These are phyloP conservation scores for Catotricha subobsoleta DNA, from an alignment of 2,888 invertebrate genomes.

Conservation along the genomic window DNA sequence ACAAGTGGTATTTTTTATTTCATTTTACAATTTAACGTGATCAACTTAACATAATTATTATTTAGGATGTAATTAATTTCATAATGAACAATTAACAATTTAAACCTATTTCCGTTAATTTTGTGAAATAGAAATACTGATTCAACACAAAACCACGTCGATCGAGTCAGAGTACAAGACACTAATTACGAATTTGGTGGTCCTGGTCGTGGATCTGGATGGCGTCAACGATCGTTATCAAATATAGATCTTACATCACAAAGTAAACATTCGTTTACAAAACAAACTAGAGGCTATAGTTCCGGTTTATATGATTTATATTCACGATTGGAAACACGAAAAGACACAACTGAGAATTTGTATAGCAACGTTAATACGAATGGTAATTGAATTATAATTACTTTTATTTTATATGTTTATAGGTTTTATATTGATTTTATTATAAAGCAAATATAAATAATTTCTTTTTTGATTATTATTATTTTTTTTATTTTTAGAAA, in stretches of 20 bases:
- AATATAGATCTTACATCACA: slow-evolving; percentile 36
- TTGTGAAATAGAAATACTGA: slow-evolving; percentile 20
- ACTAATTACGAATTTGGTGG: slow-evolving; percentile 15
- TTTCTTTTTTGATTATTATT: not conserved
- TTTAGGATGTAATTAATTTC: slow-evolving; percentile 8
- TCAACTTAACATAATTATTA: slow-evolving; percentile 2
- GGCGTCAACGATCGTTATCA: slow-evolving; percentile 30
- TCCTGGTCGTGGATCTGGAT: slow-evolving; percentile 25
- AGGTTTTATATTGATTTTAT: not conserved
- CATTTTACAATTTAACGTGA: too few species aligned
- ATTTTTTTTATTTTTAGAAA: not conserved
- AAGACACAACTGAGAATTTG: slow-evolving; percentile 7
- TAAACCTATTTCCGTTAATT: too few species aligned
- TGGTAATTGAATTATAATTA: not conserved
- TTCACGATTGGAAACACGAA: slow-evolving; percentile 9
- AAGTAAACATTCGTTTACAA: slow-evolving; percentile 6
- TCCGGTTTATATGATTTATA: slow-evolving; percentile 9
- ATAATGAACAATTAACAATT: too few species aligned
- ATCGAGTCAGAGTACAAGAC: slow-evolving; percentile 22
- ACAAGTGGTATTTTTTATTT: too few species aligned
- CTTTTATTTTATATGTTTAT: not conserved
- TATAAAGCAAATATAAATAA: not conserved
- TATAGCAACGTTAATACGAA: slow-evolving; percentile 1
- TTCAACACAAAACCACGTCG: slow-evolving; percentile 29
- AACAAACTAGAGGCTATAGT: slow-evolving; percentile 6